Evolutionary conservation across 2,113 vertebrate genomes (phyloP).

Genomic region (Piprites chloris): DNA sequence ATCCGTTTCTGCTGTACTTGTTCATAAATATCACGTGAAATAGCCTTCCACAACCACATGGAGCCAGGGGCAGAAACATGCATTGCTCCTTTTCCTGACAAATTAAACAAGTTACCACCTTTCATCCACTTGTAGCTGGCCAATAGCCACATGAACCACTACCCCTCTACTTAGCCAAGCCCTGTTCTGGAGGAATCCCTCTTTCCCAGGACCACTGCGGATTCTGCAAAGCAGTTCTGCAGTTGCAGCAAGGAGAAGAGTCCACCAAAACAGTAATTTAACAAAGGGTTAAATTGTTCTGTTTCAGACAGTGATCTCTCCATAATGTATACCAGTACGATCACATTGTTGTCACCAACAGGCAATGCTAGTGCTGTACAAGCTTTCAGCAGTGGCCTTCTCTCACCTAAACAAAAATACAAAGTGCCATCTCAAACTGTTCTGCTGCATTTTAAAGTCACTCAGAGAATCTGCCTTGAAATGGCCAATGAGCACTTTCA

Average conservation of each 20-base stretch:
- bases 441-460: not conserved
- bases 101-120: not conserved
- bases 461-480: not conserved
- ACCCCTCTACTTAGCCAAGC: not conserved
- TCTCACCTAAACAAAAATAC: not conserved
- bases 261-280: not conserved
- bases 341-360: not conserved
- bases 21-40: not conserved
- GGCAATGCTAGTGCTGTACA: not conserved
- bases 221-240: not conserved
- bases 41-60: not conserved
- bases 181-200: not conserved
- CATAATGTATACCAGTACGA: rapidly evolving
- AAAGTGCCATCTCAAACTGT: not conserved
- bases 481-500: not conserved
- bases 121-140: not conserved
- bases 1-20: not conserved
- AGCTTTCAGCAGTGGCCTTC: not conserved
- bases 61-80: not conserved
- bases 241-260: not conserved
- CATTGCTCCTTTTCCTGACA: not conserved
- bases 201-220: not conserved
- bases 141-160: not conserved
- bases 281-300: not conserved
- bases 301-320: not conserved